These are phyloP conservation scores for Muschampia plurimacula DNA, from an alignment of 2,888 invertebrate species.

Conservation along the genomic window DNA sequence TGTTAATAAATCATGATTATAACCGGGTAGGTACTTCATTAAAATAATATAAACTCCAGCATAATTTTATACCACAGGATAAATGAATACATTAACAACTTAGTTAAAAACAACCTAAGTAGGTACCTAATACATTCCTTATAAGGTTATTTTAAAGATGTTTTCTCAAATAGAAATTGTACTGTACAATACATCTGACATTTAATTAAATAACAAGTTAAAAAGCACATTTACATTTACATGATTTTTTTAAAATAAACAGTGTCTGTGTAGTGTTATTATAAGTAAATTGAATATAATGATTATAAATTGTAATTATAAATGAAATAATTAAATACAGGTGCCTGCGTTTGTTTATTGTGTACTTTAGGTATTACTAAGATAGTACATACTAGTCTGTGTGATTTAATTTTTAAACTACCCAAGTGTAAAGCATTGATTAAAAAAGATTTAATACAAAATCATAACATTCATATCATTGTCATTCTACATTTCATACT, in stretches of 20 bases:
- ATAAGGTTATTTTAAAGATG: no score
- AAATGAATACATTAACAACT: no score
- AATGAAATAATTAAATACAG: constrained; percentile 39
- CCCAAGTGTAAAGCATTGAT: constrained; percentile 22
- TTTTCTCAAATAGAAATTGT: no score
- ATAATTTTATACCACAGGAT: background rate
- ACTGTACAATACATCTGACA: no score
- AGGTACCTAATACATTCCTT: background rate
- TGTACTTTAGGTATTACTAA: constrained; percentile 47
- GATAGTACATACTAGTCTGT: constrained; percentile 50
- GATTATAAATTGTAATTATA: constrained; percentile 17
- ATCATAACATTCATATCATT: constrained; percentile 20
- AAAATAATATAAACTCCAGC: background rate
- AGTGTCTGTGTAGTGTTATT: background rate
- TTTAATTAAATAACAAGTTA: no score
- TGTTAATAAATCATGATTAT: constrained; percentile 1
- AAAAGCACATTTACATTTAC: background rate
- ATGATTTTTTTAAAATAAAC: background rate
- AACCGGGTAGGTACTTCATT: no score
- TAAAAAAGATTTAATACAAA: constrained; percentile 1
- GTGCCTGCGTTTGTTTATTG: constrained; percentile 49
- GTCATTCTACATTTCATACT: constrained; percentile 34
- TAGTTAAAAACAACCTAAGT: background rate
- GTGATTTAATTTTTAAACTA: constrained; percentile 46
- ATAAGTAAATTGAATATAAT: background rate